Conservation (phyloP, 2,113 vertebrate genomes). For the Notothenia rossii region DNA sequence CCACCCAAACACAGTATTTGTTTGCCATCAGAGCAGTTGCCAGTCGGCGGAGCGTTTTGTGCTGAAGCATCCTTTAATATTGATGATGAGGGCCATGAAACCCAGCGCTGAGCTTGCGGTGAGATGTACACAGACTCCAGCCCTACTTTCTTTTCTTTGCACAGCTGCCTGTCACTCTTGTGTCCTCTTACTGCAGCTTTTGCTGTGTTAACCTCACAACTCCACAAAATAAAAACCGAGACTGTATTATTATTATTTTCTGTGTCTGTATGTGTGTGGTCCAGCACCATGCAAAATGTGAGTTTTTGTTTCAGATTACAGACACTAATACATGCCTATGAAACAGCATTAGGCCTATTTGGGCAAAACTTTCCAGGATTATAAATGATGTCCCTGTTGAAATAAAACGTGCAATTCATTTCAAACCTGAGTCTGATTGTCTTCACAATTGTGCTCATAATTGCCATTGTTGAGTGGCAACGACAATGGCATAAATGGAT, state of each 20-base stretch:
- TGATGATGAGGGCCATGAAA: slow-evolving; percentile 38
- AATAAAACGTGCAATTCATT: slow-evolving; percentile 28
- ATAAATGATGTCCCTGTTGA: neutral
- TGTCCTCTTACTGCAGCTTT: slow-evolving; percentile 16
- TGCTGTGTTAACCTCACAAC: slow-evolving; percentile 18
- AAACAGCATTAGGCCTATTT: neutral
- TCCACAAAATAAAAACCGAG: neutral
- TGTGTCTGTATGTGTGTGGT: slow-evolving; percentile 23
- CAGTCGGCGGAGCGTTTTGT: slow-evolving; percentile 21
- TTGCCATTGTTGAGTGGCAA: slow-evolving; percentile 16
- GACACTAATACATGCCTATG: neutral
- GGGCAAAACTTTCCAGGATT: neutral
- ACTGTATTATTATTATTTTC: neutral
- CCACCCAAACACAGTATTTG: slow-evolving; percentile 56
- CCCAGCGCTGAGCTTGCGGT: neutral
- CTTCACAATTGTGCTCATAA: slow-evolving; percentile 43
- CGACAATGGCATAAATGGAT: slow-evolving; percentile 39
- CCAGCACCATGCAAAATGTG: slow-evolving; percentile 9
- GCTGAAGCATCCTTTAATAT: slow-evolving; percentile 26
- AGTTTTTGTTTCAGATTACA: neutral
- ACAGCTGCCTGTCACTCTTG: slow-evolving; percentile 59
- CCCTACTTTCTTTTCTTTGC: slow-evolving; percentile 46
- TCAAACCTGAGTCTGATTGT: slow-evolving; percentile 13
- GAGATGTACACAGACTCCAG: slow-evolving; percentile 13
- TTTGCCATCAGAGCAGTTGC: slow-evolving; percentile 48